phyloP scores from a whole-genome alignment of 2,888 invertebrate genomes.

The Volucella inflata region DNA sequence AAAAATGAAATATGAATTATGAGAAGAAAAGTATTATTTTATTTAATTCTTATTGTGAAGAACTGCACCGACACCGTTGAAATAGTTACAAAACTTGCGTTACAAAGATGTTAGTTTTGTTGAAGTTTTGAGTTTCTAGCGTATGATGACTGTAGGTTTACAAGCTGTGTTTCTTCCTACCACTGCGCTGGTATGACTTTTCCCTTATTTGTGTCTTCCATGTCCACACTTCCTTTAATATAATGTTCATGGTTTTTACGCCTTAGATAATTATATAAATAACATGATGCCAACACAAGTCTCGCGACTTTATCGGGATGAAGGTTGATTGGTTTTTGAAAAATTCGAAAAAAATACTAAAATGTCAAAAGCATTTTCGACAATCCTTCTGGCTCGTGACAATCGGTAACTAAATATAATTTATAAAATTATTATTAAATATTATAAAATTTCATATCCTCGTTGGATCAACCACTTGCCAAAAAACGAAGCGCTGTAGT shows the following conservation, averaged over 20 bases:
- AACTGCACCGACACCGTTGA: too few relatives aligned
- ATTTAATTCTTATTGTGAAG: too few relatives aligned
- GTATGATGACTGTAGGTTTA: too few relatives aligned
- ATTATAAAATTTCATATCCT: conserved; percentile 13
- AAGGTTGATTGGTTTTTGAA: too few relatives aligned
- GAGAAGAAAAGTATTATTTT: too few relatives aligned
- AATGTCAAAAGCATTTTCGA: conserved; percentile 11
- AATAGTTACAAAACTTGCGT: too few relatives aligned
- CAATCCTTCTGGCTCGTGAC: too few relatives aligned
- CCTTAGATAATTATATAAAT: conserved; percentile 6
- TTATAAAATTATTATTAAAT: conserved; percentile 20
- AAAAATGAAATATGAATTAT: too few relatives aligned
- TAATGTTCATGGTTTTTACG: not conserved
- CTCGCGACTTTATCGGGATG: not conserved
- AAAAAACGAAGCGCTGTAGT: conserved; percentile 23
- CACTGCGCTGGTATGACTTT: not conserved
- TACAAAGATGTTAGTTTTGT: too few relatives aligned
- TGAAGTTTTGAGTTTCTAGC: too few relatives aligned
- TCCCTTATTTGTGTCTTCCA: conserved; percentile 10
- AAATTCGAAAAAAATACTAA: not conserved
- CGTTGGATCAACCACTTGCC: conserved; percentile 13
- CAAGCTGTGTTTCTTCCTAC: conserved; percentile 2
- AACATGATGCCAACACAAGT: not conserved
- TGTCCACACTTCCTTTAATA: conserved; percentile 12
- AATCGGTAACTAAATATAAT: conserved; percentile 21